Percentiles rank a stretch among this genome's conserved stretches.
Conservation (phyloP, 2,113 vertebrate genomes). For the Pantherophis guttatus region DNA sequence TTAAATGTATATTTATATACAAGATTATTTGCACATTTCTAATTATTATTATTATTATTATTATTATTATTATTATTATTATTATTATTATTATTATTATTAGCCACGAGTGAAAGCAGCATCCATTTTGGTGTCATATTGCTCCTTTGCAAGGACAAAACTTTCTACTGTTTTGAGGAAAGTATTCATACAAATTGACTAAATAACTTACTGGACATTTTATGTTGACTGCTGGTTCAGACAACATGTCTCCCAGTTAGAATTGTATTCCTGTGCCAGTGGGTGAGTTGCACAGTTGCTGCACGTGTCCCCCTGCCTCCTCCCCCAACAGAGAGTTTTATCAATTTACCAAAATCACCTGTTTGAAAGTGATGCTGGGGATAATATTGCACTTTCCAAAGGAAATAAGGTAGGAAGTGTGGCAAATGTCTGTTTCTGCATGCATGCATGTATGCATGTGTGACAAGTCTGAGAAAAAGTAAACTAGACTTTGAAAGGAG, state of each 20-base stretch:
- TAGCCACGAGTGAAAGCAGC: rapidly evolving
- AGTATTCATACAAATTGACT: background rate
- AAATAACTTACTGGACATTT: background rate
- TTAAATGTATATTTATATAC: background rate
- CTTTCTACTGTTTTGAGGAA: background rate
- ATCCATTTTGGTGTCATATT: background rate
- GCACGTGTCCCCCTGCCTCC: background rate
- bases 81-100: too few relatives aligned
- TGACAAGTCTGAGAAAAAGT: background rate
- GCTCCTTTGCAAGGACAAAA: background rate
- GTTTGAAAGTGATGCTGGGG: background rate
- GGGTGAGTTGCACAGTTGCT: background rate
- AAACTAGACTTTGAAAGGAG: background rate
- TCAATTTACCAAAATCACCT: background rate
- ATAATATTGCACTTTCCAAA: background rate
- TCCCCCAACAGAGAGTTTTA: background rate
- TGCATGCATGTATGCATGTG: background rate
- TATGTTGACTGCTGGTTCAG: background rate
- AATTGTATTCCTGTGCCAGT: background rate
- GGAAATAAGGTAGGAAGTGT: background rate
- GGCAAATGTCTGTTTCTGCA: background rate
- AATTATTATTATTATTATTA: too few relatives aligned
- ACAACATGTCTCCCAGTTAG: background rate
- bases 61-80: too few relatives aligned
- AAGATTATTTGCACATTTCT: background rate